Evolutionary conservation across 2,888 invertebrate species (phyloP), one percentile per base, ranked within the genome.

Genomic region (Arge pagana): DNA sequence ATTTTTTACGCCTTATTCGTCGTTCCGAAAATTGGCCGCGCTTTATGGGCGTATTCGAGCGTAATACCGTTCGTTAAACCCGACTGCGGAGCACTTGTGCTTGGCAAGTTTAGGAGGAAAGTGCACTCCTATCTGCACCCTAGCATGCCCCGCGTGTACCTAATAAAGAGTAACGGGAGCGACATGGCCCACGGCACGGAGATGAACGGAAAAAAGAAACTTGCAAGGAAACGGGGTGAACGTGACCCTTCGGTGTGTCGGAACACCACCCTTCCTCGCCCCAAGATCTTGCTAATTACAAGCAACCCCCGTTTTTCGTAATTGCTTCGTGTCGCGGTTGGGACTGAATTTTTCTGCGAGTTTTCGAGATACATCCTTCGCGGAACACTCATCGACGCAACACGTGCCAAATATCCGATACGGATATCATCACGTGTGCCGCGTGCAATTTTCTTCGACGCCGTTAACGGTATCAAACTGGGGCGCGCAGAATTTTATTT

Each of bases 291-390:
- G 33, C 43, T 45, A 45, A 45, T 45, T 45, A 31, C 33, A 33
- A 31, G 33, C 33, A 21, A 33, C 19, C 13, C 30, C 19, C 42
- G 16, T 16, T 15, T 37, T 37, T 37, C 23, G 21, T 45, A 45
- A 45, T 45, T 45, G 43, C 31, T 33, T 13, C 43, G 33, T 45
- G 43, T 45, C 43, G 43, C 30, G 31, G 33, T 33, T 21, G 23
- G 33, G 33, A 45, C 33, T 45, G 43, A 45, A 45, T 45, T 45
- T 33, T 28, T 45, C 33, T 45, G n/a, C 11, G 5, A n/a, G 5
- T n/a, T 42, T 30, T 16, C 16, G 42, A 28, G 30, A 10, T 26
- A 10, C 11, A 11, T 31, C 8, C 31, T n/a, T 31, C 13, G 31
- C 11, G 11, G 4, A 31, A n/a, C 5, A 8, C 31, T 10, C 31